Evolutionary conservation across 2,113 vertebrate species (phyloP).

Genomic region (Perca fluviatilis): DNA sequence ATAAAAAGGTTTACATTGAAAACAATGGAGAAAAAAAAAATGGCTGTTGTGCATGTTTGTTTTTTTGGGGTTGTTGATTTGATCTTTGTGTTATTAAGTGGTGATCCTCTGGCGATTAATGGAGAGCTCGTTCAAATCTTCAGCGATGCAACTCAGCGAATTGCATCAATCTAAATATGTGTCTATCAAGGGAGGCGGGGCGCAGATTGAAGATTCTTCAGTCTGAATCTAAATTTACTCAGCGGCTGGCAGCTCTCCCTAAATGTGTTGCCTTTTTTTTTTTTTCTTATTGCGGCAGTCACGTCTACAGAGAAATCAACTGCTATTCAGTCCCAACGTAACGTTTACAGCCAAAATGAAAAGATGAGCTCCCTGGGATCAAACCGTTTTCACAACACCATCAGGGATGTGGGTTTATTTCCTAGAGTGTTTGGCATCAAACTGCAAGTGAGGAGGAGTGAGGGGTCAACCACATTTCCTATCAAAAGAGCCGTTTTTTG

Average conservation of each 20-base stretch:
- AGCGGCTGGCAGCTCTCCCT: not conserved
- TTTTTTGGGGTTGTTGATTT: not conserved
- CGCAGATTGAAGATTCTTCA: not conserved
- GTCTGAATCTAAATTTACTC: constrained; percentile 8
- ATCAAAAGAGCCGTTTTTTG: no score
- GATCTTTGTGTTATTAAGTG: not conserved
- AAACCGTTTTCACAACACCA: constrained; percentile 31
- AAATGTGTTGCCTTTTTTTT: constrained; percentile 3
- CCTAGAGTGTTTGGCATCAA: constrained; percentile 25
- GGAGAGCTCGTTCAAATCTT: not conserved
- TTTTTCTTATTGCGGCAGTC: not conserved
- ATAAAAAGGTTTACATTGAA: constrained; percentile 86
- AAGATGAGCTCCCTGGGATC: constrained; percentile 55
- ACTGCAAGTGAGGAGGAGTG: not conserved
- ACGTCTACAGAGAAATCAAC: constrained; percentile 41
- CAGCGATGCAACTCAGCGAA: not conserved
- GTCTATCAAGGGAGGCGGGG: not conserved
- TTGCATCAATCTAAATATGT: not conserved
- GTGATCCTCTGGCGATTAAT: not conserved
- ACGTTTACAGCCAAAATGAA: constrained; percentile 49
- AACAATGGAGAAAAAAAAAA: constrained; percentile 62
- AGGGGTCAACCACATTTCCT: no score
- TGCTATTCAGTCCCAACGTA: constrained; percentile 12
- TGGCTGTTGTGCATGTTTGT: not conserved
- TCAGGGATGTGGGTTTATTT: constrained; percentile 46